Base-by-base conservation (phyloP, 35 echinoderm and acorn worm species). In the Lytechinus variegatus region DNA sequence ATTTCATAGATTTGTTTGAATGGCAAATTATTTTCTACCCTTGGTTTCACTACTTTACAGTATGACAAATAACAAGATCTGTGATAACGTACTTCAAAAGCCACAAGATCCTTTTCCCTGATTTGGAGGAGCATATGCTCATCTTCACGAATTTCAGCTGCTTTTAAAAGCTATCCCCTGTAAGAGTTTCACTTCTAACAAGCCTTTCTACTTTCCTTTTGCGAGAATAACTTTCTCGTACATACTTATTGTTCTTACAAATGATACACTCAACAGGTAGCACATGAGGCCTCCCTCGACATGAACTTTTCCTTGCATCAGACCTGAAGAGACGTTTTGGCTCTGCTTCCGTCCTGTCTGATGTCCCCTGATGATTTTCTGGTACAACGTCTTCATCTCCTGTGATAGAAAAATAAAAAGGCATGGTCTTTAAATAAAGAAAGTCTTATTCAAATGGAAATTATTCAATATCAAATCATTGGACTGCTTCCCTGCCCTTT, bases 191-290 rank as follows among this genome's bases (percentile, higher is more conserved):
- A 28, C 92, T 60, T 60, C 52, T 3, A 12, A 94, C 54, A 44
- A 94, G 54, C 54, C 92, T 19, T 28, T 58, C 92, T 94, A 55
- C 28, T 16, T 57, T 94, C n/a, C 92, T 94, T 61, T 94, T 94
- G 0, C 29, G 53, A 4, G 92, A 8, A 28, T 10, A 55, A 27
- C 56, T 56, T n/a, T n/a, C n/a, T n/a, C n/a, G n/a, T n/a, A n/a
- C n/a, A n/a, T n/a, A n/a, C n/a, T n/a, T n/a, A n/a, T n/a, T n/a
- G n/a, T n/a, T n/a, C n/a, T n/a, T n/a, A n/a, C n/a, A n/a, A n/a
- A n/a, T n/a, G n/a, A n/a, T n/a, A n/a, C n/a, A n/a, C n/a, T n/a
- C n/a, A n/a, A n/a, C n/a, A n/a, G n/a, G n/a, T n/a, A n/a, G n/a
- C n/a, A n/a, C n/a, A n/a, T n/a, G n/a, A n/a, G n/a, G n/a, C n/a